Evolutionary conservation across 2,113 vertebrate genomes (phyloP), one percentile per base, ranked within the genome.

Genomic region (Lepus europaeus): DNA sequence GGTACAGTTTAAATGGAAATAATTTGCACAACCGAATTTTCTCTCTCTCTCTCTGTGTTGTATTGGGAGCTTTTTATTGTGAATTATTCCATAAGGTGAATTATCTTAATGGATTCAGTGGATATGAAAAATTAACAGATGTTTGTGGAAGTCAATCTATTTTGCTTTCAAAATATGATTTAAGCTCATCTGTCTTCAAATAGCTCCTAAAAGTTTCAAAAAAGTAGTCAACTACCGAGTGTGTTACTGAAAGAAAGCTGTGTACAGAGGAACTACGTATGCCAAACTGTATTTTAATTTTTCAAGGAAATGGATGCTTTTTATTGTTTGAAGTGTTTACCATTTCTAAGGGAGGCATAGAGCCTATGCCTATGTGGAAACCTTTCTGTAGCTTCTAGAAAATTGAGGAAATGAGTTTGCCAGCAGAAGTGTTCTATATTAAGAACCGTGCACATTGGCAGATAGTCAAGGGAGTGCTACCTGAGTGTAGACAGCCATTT

Each of bases 91-190:
- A 90, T 78, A 96, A 96, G 93, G 97, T 96, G 91, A 97, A 97
- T 97, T 97, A 96, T 96, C 91, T 86, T 96, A 96, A 95, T 96
- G 91, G 89, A 95, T 89, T 94, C 63, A 61, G 68, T 78, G 45
- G 90, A 91, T 95, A 93, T 95, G 87, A 96, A 96, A 97, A 96
- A 96, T 96, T 95, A 97, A 87, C 97, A 97, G 96, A 96, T 97
- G 97, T 96, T 97, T 96, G 76, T 91, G 91, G 72, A 96, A 96
- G 77, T 93, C 86, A 97, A 94, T 95, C 79, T 92, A 94, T 97
- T 96, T 96, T 94, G 83, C 91, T 87, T 96, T 97, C 97, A 96
- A 95, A 86, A 94, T 91, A 92, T 93, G 94, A 97, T 97, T 97
- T 96, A 89, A 93, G 64, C 72, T 96, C 91, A 93, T 97, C 90